Conservation (phyloP, 2,797 vertebrate genomes). For the Rallus crepitans region DNA sequence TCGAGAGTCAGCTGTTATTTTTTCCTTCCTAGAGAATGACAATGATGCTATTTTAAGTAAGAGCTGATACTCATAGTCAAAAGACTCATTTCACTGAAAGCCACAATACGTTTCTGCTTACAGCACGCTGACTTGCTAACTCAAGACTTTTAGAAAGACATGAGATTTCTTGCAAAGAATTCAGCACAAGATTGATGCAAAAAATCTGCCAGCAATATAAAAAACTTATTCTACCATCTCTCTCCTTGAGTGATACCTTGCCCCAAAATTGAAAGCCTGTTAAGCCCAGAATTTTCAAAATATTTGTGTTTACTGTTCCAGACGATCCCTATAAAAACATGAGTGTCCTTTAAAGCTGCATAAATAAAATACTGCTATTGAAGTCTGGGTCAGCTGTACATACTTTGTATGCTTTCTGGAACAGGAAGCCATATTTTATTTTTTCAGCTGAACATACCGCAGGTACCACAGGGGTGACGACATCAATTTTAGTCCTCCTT, state of each 20-base stretch:
- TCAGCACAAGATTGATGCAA: not conserved
- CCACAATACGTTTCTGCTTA: not conserved
- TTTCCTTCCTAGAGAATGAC: not conserved
- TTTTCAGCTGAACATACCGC: not conserved
- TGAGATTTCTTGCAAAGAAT: not conserved
- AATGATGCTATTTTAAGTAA: constrained; percentile 41
- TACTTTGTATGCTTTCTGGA: not conserved
- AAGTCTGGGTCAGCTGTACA: not conserved
- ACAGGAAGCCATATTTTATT: not conserved
- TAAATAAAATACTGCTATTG: not conserved
- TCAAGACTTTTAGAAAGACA: not conserved
- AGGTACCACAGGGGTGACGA: not conserved
- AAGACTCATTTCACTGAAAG: not conserved
- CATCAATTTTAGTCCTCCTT: constrained; percentile 48
- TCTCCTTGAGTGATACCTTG: not conserved
- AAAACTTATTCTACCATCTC: not conserved
- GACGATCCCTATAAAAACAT: not conserved
- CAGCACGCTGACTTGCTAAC: not conserved
- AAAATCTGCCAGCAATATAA: not conserved
- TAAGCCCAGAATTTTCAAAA: not conserved
- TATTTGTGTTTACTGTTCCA: not conserved
- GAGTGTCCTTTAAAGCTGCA: not conserved
- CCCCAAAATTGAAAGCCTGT: not conserved
- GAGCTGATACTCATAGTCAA: not conserved
- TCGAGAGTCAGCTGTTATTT: constrained; percentile 46